A percentile compares a stretch with the other conserved stretches of the same genome.
These are phyloP conservation scores for Oikopleura vanhoeffeni DNA, from an alignment of 23 tunicate genomes.

Conservation along the genomic window DNA sequence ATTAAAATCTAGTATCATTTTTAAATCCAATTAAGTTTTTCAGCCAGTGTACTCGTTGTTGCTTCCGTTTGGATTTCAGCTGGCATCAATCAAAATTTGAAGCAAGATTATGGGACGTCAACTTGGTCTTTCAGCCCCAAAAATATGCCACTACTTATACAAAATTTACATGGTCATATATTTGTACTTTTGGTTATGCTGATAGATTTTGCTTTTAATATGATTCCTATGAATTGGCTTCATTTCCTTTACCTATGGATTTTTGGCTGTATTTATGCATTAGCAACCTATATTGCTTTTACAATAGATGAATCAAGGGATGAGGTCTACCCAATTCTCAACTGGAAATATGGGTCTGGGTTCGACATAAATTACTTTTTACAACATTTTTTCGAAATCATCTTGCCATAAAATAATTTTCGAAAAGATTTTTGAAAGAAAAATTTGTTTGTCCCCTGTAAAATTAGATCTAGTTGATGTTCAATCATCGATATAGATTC, in stretches of 20 bases:
- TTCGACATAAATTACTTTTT: no score
- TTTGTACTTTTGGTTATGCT: background rate
- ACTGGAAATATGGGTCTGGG: background rate
- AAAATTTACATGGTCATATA: slow-evolving; percentile 1
- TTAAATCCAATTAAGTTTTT: background rate
- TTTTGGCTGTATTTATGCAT: background rate
- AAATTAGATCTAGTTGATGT: no score
- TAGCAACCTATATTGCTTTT: background rate
- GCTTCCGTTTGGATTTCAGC: background rate
- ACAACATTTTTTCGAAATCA: no score
- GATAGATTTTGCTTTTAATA: background rate
- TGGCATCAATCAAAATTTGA: background rate
- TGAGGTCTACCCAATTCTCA: slow-evolving; percentile 12
- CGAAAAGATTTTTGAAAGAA: no score
- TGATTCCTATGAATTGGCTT: background rate
- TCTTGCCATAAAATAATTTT: no score
- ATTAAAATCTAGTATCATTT: background rate
- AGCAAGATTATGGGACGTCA: background rate
- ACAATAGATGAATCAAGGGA: background rate
- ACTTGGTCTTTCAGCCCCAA: background rate
- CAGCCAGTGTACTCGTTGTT: slow-evolving; percentile 12
- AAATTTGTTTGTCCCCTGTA: no score
- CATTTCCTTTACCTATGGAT: background rate
- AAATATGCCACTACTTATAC: background rate
- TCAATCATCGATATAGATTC: no score